Evolutionary conservation across 2,888 invertebrate species (phyloP).

Genomic region (Thera obeliscata): DNA sequence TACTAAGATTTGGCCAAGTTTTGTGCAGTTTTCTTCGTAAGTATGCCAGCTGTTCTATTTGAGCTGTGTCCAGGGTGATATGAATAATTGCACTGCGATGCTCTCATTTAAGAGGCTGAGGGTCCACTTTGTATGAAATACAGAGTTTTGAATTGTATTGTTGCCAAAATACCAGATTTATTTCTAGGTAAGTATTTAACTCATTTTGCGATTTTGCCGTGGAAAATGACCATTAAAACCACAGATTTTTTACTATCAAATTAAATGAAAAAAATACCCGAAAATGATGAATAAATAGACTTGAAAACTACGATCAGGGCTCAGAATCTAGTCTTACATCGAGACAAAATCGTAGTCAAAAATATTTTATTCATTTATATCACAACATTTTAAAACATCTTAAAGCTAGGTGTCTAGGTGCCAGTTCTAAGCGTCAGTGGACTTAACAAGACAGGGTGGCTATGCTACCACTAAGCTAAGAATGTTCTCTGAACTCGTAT

Average conservation of each 20-base stretch:
- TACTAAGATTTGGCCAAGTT: no score
- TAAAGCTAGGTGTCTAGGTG: no score
- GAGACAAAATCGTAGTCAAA: no score
- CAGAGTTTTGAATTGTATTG: conserved; percentile 26
- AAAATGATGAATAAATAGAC: no score
- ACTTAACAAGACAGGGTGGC: not conserved
- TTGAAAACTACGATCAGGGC: no score
- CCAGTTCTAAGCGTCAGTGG: no score
- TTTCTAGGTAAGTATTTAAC: conserved; percentile 13
- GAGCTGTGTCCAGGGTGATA: conserved; percentile 26
- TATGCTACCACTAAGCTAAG: not conserved
- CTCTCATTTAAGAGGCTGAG: conserved; percentile 41
- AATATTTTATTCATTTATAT: no score
- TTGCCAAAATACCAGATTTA: conserved; percentile 31
- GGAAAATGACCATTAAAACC: not conserved
- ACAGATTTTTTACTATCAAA: no score
- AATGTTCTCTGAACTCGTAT: conserved; percentile 1
- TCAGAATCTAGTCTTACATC: no score
- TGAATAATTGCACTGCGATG: conserved; percentile 40
- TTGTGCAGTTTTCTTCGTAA: not conserved
- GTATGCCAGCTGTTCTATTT: conserved; percentile 6
- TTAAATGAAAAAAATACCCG: no score
- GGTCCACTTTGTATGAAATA: conserved; percentile 33
- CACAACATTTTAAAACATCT: no score
- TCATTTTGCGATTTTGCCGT: conserved; percentile 3